Evolutionary conservation across 2,797 vertebrate species (phyloP).

Genomic region (Mormyrus hasselquistii): DNA sequence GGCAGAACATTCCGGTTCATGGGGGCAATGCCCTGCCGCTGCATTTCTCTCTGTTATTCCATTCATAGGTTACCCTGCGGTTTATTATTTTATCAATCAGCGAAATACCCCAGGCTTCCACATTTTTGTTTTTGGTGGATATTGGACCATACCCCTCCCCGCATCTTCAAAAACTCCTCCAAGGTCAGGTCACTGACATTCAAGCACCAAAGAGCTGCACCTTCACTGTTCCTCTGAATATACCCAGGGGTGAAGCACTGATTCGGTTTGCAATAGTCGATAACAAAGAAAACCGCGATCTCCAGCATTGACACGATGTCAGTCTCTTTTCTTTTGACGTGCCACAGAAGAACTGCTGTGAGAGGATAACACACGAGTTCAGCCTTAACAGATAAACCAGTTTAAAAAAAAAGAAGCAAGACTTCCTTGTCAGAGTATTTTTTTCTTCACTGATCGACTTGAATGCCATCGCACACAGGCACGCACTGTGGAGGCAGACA

Average conservation of each 20-base stretch:
- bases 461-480: background rate
- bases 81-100: background rate
- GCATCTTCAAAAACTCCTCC: background rate
- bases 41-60: background rate
- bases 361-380: background rate
- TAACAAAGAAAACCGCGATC: background rate
- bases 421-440: background rate
- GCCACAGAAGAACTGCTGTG: background rate
- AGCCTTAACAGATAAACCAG: slow-evolving; percentile 17
- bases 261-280: background rate
- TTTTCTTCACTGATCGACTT: background rate
- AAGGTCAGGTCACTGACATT: background rate
- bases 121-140: background rate
- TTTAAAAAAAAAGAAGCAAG: background rate
- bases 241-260: background rate
- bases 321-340: background rate
- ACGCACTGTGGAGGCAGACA: background rate
- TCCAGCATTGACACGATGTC: background rate
- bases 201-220: too few species aligned
- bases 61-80: background rate
- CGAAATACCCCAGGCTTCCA: background rate
- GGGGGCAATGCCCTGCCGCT: background rate
- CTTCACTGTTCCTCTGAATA: slow-evolving; percentile 15
- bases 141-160: background rate
- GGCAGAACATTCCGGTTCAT: background rate